Evolutionary conservation across 1,140 invertebrate species (phyloP), one percentile per base, ranked within the genome.

Genomic region (Apis florea): DNA sequence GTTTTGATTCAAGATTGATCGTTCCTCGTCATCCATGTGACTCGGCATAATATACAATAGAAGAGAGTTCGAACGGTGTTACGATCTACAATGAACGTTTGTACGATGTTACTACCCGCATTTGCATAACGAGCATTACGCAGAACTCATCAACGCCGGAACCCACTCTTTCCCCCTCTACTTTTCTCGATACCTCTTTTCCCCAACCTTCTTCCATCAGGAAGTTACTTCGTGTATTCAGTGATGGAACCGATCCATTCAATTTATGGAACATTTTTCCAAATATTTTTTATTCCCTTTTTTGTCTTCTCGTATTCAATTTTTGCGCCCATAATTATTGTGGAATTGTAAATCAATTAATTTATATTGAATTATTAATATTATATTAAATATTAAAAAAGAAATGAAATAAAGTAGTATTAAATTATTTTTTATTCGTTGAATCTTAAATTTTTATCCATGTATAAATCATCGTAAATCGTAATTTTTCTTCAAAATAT

Each of bases 61-160:
- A 82, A 68, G 70, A 56, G 56, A 10, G 61, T 26, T 56, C 61
- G 68, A 77, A 82, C 63, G 74, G 61, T 85, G 49, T 82, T 72
- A 75, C n/a, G 61, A 81, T 54, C 53, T 53, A 61, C 26, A 19
- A 47, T 82, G 79, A 74, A 85, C 78, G 78, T 84, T 79, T 85
- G 58, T 83, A 86, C 83, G 63, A 85, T 49, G 73, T 66, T 86
- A 85, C 85, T 86, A 85, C 56, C 59, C 76, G 24, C 69, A 85
- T 86, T 86, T 86, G 83, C 85, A 83, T 86, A 86, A 85, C 79
- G 73, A 76, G 68, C 78, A 66, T 59, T 85, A 85, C 84, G 78
- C 68, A 85, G 83, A 84, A 85, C 72, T 84, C 75, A 66, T 64
- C 51, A 59, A 85, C 63, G 63, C 83, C 70, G 79, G 63, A 85